These are phyloP conservation scores for Lanius ludovicianus DNA, from an alignment of 2,113 vertebrate genomes.

Conservation along the genomic window DNA sequence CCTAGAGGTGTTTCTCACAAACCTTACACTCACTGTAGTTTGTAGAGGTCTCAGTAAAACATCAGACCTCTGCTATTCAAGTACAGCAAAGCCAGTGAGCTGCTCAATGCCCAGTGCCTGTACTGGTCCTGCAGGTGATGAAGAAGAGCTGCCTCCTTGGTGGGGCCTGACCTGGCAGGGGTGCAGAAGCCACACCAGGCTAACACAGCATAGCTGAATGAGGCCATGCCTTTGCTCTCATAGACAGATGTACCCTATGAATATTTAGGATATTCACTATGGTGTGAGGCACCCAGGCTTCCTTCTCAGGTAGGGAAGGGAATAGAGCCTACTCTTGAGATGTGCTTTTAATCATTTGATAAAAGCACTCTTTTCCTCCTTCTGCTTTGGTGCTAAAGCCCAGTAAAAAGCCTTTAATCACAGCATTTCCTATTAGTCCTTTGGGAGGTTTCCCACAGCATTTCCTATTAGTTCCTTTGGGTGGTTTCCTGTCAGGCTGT, in stretches of 20 bases:
- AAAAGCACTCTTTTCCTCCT: not conserved
- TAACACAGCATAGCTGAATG: not conserved
- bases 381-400: not conserved
- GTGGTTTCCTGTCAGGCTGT: not conserved
- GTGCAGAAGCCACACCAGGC: not conserved
- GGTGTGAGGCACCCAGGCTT: not conserved
- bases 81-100: not conserved
- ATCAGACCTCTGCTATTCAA: not conserved
- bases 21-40: not conserved
- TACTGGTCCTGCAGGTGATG: not conserved
- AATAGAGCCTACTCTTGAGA: not conserved
- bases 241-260: not conserved
- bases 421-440: not conserved
- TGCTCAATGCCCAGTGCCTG: not conserved
- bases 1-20: not conserved
- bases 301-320: not conserved
- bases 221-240: not conserved
- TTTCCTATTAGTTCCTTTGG: constrained; percentile 1
- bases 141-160: not conserved
- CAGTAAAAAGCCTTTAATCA: constrained; percentile 11
- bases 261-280: not conserved
- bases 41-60: not conserved
- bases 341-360: not conserved
- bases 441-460: not conserved
- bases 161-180: not conserved